These are phyloP conservation scores for Hedya salicella DNA, from an alignment of 2,888 invertebrate species.

Conservation along the genomic window DNA sequence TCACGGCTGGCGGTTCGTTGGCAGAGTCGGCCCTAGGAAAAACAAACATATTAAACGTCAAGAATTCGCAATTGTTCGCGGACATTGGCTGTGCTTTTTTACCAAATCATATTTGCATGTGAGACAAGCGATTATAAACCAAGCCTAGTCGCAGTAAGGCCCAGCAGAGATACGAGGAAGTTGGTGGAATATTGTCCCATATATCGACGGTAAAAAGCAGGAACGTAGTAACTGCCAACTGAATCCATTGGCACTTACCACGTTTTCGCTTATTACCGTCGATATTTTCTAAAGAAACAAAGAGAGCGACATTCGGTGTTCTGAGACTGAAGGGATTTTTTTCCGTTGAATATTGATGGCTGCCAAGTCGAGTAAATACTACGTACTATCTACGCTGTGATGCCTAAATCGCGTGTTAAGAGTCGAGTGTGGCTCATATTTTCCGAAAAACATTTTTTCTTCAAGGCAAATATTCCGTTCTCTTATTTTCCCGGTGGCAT, in stretches of 20 bases:
- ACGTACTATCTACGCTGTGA: too few relatives aligned
- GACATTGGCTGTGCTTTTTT: slow-evolving; percentile 15
- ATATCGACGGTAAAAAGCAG: too few relatives aligned
- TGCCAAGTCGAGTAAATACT: too few relatives aligned
- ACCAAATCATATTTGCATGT: neutral
- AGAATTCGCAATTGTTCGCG: slow-evolving; percentile 30
- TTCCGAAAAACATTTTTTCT: too few relatives aligned
- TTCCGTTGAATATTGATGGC: too few relatives aligned
- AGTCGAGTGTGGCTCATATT: too few relatives aligned
- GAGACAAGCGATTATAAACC: neutral
- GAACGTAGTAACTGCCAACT: too few relatives aligned
- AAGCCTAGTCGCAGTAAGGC: neutral
- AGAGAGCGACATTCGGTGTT: neutral
- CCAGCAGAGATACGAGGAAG: neutral
- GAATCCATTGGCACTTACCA: too few relatives aligned
- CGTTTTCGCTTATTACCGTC: too few relatives aligned
- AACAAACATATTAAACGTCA: slow-evolving; percentile 68
- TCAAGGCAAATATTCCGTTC: too few relatives aligned
- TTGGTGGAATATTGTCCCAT: neutral
- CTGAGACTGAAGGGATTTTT: neutral
- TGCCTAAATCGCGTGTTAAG: too few relatives aligned
- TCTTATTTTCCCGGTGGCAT: too few relatives aligned
- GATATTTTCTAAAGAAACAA: neutral
- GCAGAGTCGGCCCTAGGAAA: slow-evolving; percentile 83
- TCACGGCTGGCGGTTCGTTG: slow-evolving; percentile 75